These are phyloP conservation scores for Sebastes cheni DNA, from an alignment of 2,797 vertebrate species.

Conservation along the genomic window DNA sequence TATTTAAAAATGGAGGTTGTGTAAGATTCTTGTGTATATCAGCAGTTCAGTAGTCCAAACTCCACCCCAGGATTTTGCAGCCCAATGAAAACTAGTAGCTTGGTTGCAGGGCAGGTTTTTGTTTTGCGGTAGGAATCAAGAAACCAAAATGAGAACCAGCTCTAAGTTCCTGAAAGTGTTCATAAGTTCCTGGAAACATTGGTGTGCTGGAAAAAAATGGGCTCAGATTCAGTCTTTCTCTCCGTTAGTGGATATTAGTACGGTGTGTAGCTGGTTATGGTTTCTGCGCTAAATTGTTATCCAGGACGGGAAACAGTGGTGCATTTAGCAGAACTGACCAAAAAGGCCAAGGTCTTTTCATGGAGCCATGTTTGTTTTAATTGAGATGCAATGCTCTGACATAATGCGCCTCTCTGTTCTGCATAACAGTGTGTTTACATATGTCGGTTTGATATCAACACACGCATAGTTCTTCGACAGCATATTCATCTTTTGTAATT, in stretches of 20 bases:
- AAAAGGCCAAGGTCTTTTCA: not conserved
- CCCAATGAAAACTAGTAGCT: constrained; percentile 13
- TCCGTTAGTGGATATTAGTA: not conserved
- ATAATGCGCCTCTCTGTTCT: not conserved
- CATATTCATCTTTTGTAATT: not conserved
- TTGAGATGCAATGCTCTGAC: not conserved
- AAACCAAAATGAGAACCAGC: constrained; percentile 32
- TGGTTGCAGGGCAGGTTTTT: constrained; percentile 2
- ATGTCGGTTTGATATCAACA: not conserved
- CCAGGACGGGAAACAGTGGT: not conserved
- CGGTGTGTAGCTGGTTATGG: not conserved
- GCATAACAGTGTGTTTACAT: not conserved
- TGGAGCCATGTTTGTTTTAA: not conserved
- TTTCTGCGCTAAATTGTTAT: not conserved
- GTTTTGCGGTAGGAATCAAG: constrained; percentile 19
- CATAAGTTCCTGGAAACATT: constrained; percentile 24
- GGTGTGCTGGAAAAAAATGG: not conserved
- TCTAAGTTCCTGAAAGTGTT: constrained; percentile 22
- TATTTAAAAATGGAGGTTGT: constrained; percentile 1
- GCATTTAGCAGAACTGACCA: not conserved
- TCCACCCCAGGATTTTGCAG: constrained; percentile 16
- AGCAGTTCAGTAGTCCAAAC: not conserved
- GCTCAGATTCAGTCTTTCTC: not conserved
- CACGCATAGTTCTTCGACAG: not conserved
- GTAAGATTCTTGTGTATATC: not conserved